These are phyloP conservation scores for Andrena praecox DNA, from an alignment of 2,888 invertebrate genomes.

Conservation along the genomic window DNA sequence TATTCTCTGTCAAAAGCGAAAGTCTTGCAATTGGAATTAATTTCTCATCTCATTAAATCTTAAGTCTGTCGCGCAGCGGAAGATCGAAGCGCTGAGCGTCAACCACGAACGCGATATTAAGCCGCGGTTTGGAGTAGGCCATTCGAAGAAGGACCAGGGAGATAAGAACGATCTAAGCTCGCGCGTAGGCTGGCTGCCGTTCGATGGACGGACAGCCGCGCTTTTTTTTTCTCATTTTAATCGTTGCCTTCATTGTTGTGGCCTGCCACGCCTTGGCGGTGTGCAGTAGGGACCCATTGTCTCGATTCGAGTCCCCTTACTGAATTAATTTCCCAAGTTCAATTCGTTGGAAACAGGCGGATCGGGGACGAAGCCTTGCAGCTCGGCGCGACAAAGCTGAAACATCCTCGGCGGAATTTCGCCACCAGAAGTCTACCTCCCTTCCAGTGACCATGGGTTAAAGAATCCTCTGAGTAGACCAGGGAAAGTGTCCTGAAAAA, in stretches of 20 bases:
- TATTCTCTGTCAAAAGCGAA: too few relatives aligned
- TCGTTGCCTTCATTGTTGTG: conserved; percentile 63
- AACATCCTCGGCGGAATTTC: neutral
- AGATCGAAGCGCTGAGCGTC: neutral
- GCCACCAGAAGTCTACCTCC: neutral
- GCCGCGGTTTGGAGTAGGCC: conserved; percentile 33
- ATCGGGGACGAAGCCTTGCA: neutral
- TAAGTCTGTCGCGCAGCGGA: neutral
- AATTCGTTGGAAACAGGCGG: conserved; percentile 22
- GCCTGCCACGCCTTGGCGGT: conserved; percentile 65
- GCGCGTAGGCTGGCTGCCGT: conserved; percentile 54
- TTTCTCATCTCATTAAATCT: neutral
- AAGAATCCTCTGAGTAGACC: neutral
- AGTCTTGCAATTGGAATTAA: too few relatives aligned
- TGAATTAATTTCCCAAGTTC: conserved; percentile 59
- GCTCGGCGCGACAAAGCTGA: neutral
- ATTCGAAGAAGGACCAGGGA: conserved; percentile 49
- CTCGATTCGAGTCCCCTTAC: conserved; percentile 34
- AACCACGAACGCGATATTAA: conserved; percentile 46
- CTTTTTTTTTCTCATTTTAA: conserved; percentile 55
- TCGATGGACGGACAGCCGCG: conserved; percentile 45
- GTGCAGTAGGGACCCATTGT: conserved; percentile 53
- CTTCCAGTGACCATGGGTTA: neutral
- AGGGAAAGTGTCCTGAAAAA: neutral
- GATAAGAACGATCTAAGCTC: conserved; percentile 46